These are phyloP conservation scores for Ormia ochracea DNA, from an alignment of 2,888 invertebrate genomes.

Conservation along the genomic window DNA sequence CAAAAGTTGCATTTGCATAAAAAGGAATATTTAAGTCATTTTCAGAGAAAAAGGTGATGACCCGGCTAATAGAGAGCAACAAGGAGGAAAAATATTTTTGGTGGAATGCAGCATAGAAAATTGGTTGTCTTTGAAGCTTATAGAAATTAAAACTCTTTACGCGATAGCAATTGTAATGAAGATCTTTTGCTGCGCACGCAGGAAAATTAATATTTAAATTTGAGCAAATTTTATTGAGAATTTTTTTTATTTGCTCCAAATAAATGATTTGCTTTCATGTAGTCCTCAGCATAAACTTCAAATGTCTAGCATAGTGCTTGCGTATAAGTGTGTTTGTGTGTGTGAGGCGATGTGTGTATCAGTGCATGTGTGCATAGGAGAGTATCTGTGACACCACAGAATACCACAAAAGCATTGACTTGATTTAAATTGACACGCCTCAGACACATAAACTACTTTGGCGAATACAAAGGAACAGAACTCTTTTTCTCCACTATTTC, in stretches of 20 bases:
- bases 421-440: conserved; percentile 64
- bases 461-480: conserved; percentile 50
- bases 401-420: conserved; percentile 59
- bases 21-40: conserved; percentile 50
- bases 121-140: too few species aligned
- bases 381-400: conserved; percentile 25
- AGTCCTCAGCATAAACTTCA: not conserved
- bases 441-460: conserved; percentile 64
- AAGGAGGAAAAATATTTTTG: not conserved
- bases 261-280: conserved; percentile 9
- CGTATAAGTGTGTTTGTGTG: not conserved
- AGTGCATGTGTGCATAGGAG: too few species aligned
- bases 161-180: not conserved
- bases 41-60: conserved; percentile 49
- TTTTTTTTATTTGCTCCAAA: conserved; percentile 30
- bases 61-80: conserved; percentile 30
- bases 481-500: conserved; percentile 3
- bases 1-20: conserved; percentile 47
- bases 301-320: not conserved
- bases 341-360: too few species aligned
- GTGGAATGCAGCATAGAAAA: not conserved
- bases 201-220: conserved; percentile 50
- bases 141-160: not conserved
- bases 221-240: conserved; percentile 21
- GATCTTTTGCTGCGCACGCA: conserved; percentile 28